A percentile compares a stretch with the other conserved stretches of the same genome.
These are phyloP conservation scores for Epinotia brunnichana DNA, from an alignment of 2,888 invertebrate species.

Conservation along the genomic window DNA sequence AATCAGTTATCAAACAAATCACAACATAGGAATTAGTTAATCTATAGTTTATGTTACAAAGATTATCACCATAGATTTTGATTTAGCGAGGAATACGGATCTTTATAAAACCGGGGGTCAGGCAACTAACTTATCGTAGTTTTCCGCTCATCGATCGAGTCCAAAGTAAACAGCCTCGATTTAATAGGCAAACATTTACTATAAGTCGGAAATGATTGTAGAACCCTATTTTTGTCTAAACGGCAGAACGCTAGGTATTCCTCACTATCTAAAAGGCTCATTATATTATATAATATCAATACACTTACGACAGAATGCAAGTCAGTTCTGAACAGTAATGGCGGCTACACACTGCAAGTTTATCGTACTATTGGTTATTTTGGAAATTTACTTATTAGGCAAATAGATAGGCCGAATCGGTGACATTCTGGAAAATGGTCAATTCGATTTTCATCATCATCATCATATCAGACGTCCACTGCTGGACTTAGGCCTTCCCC, in stretches of 20 bases:
- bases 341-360: slow-evolving; percentile 8
- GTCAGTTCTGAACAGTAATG: not conserved
- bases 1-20: no score
- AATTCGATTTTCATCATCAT: not conserved
- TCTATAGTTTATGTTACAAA: no score
- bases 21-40: no score
- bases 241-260: not conserved
- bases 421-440: not conserved
- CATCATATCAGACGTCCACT: no score
- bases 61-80: no score
- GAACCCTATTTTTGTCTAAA: slow-evolving; percentile 20
- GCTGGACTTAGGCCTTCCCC: no score
- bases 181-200: slow-evolving; percentile 37
- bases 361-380: slow-evolving; percentile 12
- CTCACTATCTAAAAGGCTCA: not conserved
- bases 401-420: not conserved
- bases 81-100: no score
- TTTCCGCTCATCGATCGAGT: not conserved
- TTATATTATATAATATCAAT: not conserved
- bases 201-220: slow-evolving; percentile 27
- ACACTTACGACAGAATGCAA: not conserved
- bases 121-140: not conserved
- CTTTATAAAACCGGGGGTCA: no score
- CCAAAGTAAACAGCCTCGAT: slow-evolving; percentile 28
- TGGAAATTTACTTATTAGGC: slow-evolving; percentile 20